phyloP scores from a whole-genome alignment of 2,797 vertebrate genomes.

The Eupleurogrammus muticus region DNA sequence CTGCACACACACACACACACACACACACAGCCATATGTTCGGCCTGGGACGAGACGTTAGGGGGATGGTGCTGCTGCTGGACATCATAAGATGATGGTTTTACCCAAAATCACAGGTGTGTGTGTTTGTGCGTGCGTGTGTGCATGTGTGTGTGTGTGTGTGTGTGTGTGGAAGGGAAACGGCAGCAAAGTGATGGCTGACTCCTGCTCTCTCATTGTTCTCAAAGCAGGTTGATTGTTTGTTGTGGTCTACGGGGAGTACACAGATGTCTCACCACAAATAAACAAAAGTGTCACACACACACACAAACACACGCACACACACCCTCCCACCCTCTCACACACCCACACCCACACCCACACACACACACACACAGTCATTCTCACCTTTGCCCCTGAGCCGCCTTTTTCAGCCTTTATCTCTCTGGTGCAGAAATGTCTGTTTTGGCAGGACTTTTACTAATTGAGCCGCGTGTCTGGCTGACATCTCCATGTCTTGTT shows the following conservation, averaged over 20 bases:
- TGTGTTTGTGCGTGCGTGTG: slow-evolving; percentile 9
- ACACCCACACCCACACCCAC: slow-evolving; percentile 24
- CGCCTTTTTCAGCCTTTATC: slow-evolving; percentile 55
- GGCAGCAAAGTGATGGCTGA: slow-evolving; percentile 3
- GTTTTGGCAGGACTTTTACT: slow-evolving; percentile 7
- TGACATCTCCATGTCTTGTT: slow-evolving; percentile 17
- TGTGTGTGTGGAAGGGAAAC: neutral
- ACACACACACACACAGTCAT: slow-evolving; percentile 35
- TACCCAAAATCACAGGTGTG: slow-evolving; percentile 50
- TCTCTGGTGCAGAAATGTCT: slow-evolving; percentile 49
- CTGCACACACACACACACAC: slow-evolving; percentile 36
- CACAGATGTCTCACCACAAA: slow-evolving; percentile 63
- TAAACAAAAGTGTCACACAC: slow-evolving; percentile 57
- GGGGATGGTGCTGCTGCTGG: slow-evolving; percentile 59
- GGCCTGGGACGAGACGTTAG: slow-evolving; percentile 64
- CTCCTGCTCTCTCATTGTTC: slow-evolving; percentile 50
- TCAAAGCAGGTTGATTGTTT: slow-evolving; percentile 63
- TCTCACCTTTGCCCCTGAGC: slow-evolving; percentile 60
- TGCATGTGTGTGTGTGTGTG: neutral
- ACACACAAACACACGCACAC: slow-evolving; percentile 24
- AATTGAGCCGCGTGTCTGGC: slow-evolving; percentile 6
- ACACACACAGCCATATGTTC: slow-evolving; percentile 78
- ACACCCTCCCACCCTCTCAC: slow-evolving; percentile 15
- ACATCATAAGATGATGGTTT: slow-evolving; percentile 22
- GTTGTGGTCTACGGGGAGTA: slow-evolving; percentile 65